phyloP scores from a whole-genome alignment of 2,113 vertebrate species.

The Perca schrenkii region DNA sequence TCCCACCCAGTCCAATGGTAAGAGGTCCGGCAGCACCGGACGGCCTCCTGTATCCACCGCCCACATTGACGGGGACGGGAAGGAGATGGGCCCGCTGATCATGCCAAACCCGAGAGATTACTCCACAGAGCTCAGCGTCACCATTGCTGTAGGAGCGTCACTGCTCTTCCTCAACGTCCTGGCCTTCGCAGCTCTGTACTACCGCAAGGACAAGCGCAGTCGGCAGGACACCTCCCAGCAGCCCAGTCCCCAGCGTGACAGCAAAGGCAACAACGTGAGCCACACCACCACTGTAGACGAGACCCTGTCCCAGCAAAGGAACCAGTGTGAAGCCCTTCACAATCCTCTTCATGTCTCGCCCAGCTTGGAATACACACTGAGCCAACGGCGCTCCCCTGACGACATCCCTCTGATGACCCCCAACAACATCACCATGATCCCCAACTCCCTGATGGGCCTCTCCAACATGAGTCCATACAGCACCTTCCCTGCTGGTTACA shows the following conservation, averaged over 20 bases:
- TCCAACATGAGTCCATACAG: conserved; percentile 98
- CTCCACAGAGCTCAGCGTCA: conserved; percentile 98
- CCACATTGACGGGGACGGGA: conserved; percentile 87
- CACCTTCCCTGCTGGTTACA: conserved; percentile 96
- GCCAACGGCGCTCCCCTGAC: conserved; percentile 94
- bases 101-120: conserved; percentile 97
- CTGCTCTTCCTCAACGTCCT: conserved; percentile 98
- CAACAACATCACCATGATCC: conserved; percentile 97
- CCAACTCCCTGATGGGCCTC: conserved; percentile 96
- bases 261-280: conserved; percentile 87
- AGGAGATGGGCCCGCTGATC: conserved; percentile 90
- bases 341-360: conserved; percentile 90
- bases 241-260: conserved; percentile 90
- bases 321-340: conserved; percentile 90
- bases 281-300: conserved; percentile 88
- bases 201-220: conserved; percentile 97
- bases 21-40: conserved; percentile 89
- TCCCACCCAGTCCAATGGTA: conserved; percentile 92
- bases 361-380: conserved; percentile 92
- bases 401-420: conserved; percentile 97
- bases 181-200: conserved; percentile 98
- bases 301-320: conserved; percentile 90
- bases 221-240: conserved; percentile 89
- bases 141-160: conserved; percentile 96
- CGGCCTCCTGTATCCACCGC: conserved; percentile 90